Percentiles rank a stretch among this genome's conserved stretches.
Conservation (phyloP, 2,113 vertebrate species). For the Pangasianodon gigas region DNA sequence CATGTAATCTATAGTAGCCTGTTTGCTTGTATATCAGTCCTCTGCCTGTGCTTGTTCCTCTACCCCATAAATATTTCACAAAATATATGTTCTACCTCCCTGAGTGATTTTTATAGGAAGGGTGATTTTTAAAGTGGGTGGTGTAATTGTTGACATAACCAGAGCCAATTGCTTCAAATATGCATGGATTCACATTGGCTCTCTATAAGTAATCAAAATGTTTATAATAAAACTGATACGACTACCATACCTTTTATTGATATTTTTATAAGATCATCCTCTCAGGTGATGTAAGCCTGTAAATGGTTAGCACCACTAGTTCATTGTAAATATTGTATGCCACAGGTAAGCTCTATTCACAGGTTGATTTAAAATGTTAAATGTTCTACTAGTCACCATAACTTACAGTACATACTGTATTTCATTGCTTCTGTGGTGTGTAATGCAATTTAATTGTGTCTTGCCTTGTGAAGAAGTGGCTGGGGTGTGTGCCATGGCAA, state of each 20-base stretch:
- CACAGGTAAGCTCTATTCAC: not conserved
- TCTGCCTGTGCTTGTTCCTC: not conserved
- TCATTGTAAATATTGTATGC: not conserved
- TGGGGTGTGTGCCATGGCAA: not conserved
- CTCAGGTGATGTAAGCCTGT: no score
- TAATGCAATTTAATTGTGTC: not conserved
- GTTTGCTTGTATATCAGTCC: not conserved
- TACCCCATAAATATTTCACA: not conserved
- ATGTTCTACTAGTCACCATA: not conserved
- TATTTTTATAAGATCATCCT: no score
- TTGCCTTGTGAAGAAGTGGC: not conserved
- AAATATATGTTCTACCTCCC: not conserved
- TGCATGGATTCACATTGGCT: not conserved
- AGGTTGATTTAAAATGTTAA: not conserved
- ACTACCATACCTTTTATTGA: no score
- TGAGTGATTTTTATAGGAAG: not conserved
- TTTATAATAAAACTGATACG: not conserved
- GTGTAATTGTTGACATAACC: not conserved
- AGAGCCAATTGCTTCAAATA: not conserved
- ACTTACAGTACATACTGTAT: not conserved
- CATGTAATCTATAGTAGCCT: not conserved
- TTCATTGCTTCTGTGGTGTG: not conserved
- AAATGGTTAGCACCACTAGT: no score
- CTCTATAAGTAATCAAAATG: not conserved
- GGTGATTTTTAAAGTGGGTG: not conserved